A percentile compares a stretch with the other conserved stretches of the same genome.
Conservation (phyloP, 2,113 vertebrate species). For the Corythornis madagascariensis region DNA sequence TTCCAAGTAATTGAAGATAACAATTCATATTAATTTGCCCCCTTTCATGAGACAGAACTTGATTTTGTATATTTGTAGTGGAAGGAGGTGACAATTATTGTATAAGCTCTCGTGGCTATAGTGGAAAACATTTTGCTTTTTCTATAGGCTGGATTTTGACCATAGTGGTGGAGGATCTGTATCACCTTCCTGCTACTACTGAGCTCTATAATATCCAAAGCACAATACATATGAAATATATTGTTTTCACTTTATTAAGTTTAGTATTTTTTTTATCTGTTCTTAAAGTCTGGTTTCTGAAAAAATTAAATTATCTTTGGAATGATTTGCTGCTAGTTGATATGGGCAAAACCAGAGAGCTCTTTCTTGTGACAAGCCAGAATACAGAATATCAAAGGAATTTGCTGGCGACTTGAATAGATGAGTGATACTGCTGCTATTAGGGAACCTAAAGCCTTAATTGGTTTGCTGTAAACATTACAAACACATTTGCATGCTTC, state of each 20-base stretch:
- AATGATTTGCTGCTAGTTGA: constrained; percentile 11
- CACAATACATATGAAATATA: not conserved
- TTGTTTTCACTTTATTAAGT: not conserved
- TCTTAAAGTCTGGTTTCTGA: not conserved
- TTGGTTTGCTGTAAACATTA: constrained; percentile 64
- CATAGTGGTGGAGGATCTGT: not conserved
- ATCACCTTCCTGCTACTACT: not conserved
- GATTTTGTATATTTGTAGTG: not conserved
- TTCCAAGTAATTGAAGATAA: not conserved
- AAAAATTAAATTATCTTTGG: not conserved
- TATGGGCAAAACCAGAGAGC: not conserved
- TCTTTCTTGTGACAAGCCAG: not conserved
- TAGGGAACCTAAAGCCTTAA: constrained; percentile 55
- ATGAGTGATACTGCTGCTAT: constrained; percentile 47
- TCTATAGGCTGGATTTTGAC: not conserved
- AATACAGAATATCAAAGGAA: constrained; percentile 19
- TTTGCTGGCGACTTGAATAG: constrained; percentile 13
- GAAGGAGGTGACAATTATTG: not conserved
- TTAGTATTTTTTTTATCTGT: not conserved
- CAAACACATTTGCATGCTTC: constrained; percentile 43
- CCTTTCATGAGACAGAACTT: not conserved
- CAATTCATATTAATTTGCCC: not conserved
- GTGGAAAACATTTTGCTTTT: not conserved
- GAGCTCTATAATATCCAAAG: not conserved
- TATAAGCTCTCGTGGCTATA: not conserved